Evolutionary conservation across 2,113 vertebrate species (phyloP), one percentile per base, ranked within the genome.

Genomic region (Oryzias javanicus): DNA sequence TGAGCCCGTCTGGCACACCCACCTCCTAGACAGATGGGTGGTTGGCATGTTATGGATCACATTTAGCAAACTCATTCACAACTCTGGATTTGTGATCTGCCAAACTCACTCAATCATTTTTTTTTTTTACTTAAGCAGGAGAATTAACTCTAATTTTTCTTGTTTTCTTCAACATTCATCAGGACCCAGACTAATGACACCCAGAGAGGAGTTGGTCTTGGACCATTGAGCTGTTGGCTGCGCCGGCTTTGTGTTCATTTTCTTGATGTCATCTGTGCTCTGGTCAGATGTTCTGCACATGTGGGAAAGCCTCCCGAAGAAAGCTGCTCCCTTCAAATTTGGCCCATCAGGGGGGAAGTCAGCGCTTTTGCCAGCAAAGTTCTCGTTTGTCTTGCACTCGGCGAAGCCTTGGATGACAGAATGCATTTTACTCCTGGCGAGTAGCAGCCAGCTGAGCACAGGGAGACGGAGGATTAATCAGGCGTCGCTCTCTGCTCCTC

Each of bases 1-100:
- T 74, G 78, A 82, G 74, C 64, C 86, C 86, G 79, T 84, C 88
- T 90, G 90, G 84, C 82, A 55, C 74, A 63, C 41, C 67, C 44
- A 20, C 74, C 81, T 72, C 75, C 63, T 47, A 53, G 80, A 81
- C 89, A 91, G 88, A 89, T 86, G 86, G 90, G 89, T 88, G 74
- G 86, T 70, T 86, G 78, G 76, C 68, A 72, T 70, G 79, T 53
- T 65, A 70, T 85, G 68, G 72, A 70, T 79, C 86, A 77, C 82
- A 78, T 76, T 91, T 78, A 87, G 81, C 78, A 81, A 70, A 18
- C 55, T 74, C 69, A 66, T 64, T 55, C 56, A 60, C 62, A 64
- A 65, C 65, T 58, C 67, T 60, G 65, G 68, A 78, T 76, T 69
- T 53, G 45, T 47, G 48, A 60, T 52, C 35, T 47, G 50, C 64